phyloP scores from a whole-genome alignment of 2,113 vertebrate species.

The Lucifuga dentata region DNA sequence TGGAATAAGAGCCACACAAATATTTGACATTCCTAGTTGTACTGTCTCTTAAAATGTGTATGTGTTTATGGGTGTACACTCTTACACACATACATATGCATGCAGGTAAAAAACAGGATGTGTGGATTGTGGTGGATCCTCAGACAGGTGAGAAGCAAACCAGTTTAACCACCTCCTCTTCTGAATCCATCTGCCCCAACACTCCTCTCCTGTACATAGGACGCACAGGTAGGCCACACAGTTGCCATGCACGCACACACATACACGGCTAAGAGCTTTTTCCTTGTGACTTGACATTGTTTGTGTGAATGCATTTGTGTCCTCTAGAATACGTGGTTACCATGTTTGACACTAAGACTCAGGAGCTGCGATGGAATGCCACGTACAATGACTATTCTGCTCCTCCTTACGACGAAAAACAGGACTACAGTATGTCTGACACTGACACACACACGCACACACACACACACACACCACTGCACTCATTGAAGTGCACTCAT shows the following conservation, averaged over 20 bases:
- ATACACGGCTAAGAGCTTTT: background rate
- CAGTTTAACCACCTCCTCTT: constrained; percentile 89
- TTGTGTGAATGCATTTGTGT: background rate
- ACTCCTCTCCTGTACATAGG: constrained; percentile 93
- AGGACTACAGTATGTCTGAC: constrained; percentile 88
- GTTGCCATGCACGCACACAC: background rate
- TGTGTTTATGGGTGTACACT: background rate
- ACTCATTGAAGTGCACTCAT: too few species aligned
- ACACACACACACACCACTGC: background rate
- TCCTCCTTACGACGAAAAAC: constrained; percentile 81
- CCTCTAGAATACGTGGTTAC: constrained; percentile 92
- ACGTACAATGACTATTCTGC: constrained; percentile 95
- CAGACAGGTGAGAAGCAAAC: constrained; percentile 95
- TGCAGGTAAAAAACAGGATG: constrained; percentile 95
- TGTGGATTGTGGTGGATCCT: constrained; percentile 95
- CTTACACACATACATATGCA: constrained; percentile 3
- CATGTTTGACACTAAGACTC: constrained; percentile 94
- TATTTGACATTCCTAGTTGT: background rate
- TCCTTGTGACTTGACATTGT: background rate
- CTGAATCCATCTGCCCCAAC: constrained; percentile 88
- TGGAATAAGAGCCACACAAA: background rate
- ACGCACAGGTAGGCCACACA: constrained; percentile 84
- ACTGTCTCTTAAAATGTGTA: background rate
- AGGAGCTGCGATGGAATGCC: constrained; percentile 92
- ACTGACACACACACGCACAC: background rate